Conservation (phyloP, 2,797 vertebrate species). For the Gallinago stenura region DNA sequence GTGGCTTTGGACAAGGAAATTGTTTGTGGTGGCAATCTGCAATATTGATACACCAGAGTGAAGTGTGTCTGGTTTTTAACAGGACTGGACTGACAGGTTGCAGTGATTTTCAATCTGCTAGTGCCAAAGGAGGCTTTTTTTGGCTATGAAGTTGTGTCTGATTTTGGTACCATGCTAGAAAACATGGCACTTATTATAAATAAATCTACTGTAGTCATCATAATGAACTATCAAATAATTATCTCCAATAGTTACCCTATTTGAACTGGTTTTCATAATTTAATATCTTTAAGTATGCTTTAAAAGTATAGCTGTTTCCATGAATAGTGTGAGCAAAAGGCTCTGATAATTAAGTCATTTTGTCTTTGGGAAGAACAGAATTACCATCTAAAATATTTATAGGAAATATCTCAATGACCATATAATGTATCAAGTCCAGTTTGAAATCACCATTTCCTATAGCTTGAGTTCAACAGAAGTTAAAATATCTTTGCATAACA, state of each 20-base stretch:
- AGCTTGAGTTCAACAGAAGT: conserved; percentile 53
- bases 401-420: not conserved
- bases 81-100: not conserved
- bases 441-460: conserved; percentile 36
- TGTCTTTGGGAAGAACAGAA: conserved; percentile 49
- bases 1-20: not conserved
- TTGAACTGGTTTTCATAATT: conserved; percentile 49
- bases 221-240: conserved; percentile 45
- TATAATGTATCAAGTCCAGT: not conserved
- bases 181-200: not conserved
- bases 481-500: conserved; percentile 45
- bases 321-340: conserved; percentile 1
- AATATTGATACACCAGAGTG: not conserved
- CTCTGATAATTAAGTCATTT: conserved; percentile 42
- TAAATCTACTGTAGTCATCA: not conserved
- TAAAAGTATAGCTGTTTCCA: not conserved
- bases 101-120: not conserved
- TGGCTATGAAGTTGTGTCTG: not conserved
- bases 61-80: not conserved
- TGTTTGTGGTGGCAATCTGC: not conserved
- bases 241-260: conserved; percentile 23
- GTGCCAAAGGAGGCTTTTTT: not conserved
- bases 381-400: conserved; percentile 59
- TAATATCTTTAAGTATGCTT: conserved; percentile 26
- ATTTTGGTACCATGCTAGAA: not conserved